phyloP scores from a whole-genome alignment of 2,113 vertebrate genomes.

The Caranx melampygus region DNA sequence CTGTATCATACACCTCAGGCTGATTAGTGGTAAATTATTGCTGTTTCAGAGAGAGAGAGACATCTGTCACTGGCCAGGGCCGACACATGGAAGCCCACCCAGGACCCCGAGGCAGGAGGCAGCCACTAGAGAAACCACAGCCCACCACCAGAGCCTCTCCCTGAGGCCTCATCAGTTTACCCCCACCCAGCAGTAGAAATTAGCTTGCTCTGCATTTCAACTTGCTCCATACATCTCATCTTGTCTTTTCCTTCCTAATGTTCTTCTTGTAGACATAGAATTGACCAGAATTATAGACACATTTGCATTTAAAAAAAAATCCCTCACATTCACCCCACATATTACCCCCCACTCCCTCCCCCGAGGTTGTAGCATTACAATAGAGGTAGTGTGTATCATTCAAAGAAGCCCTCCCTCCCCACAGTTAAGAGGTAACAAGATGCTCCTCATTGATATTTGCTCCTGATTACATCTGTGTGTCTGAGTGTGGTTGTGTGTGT shows the following conservation, averaged over 20 bases:
- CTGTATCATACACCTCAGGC: conserved; percentile 44
- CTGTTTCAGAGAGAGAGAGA: conserved; percentile 37
- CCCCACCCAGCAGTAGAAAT: neutral
- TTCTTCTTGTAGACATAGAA: neutral
- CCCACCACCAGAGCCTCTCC: conserved; percentile 44
- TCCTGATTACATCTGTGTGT: conserved; percentile 52
- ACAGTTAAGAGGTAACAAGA: conserved; percentile 51
- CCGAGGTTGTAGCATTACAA: conserved; percentile 46
- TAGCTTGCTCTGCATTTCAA: neutral
- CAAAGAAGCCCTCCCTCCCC: conserved; percentile 1
- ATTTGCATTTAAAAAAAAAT: conserved; percentile 11
- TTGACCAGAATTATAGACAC: neutral
- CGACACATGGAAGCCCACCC: conserved; percentile 50
- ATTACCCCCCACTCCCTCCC: conserved; percentile 29
- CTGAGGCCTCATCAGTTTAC: conserved; percentile 29
- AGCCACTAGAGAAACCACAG: conserved; percentile 21
- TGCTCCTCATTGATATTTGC: conserved; percentile 54
- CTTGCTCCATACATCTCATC: neutral
- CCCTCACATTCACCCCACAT: conserved; percentile 28
- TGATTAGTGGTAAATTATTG: conserved; percentile 34
- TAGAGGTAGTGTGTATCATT: conserved; percentile 49
- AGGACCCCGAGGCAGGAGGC: conserved; percentile 25
- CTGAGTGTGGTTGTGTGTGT: conserved; percentile 12
- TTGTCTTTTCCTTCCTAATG: neutral
- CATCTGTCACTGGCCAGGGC: conserved; percentile 61